Evolutionary conservation across 1,140 invertebrate genomes (phyloP).

Genomic region (Drosophila simulans): DNA sequence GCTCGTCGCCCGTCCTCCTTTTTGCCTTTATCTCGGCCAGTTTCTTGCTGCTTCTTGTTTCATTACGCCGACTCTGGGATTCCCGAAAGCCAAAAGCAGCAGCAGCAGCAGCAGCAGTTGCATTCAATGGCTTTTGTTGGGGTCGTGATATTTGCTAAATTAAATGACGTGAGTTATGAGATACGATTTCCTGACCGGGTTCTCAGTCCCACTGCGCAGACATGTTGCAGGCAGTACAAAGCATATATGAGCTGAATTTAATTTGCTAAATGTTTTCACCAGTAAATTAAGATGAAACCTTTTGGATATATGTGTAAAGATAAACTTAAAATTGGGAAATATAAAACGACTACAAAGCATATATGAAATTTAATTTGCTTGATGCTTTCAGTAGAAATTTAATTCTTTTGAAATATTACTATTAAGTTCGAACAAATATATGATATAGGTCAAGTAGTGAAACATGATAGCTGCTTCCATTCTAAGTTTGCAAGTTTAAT

Average conservation of each 20-base stretch:
- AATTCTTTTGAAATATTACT: neutral
- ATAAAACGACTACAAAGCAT: neutral
- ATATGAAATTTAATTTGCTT: neutral
- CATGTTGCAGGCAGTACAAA: constrained; percentile 1
- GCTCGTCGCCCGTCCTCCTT: constrained; percentile 5
- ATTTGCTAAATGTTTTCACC: constrained; percentile 12
- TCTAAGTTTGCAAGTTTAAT: too few species aligned
- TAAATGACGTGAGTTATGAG: constrained; percentile 84
- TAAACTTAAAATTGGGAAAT: too few species aligned
- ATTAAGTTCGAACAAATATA: too few species aligned
- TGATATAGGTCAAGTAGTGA: too few species aligned
- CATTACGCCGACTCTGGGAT: constrained; percentile 57
- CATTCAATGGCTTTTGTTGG: constrained; percentile 82
- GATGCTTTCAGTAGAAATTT: neutral
- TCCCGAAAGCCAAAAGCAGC: constrained; percentile 27
- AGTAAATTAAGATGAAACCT: neutral
- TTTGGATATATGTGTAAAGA: neutral
- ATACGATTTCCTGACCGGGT: constrained; percentile 55
- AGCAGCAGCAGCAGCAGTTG: constrained; percentile 67
- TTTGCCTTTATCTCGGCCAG: constrained; percentile 26
- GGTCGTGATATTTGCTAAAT: constrained; percentile 84
- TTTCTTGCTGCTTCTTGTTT: constrained; percentile 68
- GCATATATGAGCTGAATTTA: neutral
- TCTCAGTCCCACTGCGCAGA: constrained; percentile 3
- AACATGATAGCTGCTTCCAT: too few species aligned